A percentile compares a stretch with the other conserved stretches of the same genome.
Conservation (phyloP, 2,797 vertebrate genomes). For the Fringilla coelebs region DNA sequence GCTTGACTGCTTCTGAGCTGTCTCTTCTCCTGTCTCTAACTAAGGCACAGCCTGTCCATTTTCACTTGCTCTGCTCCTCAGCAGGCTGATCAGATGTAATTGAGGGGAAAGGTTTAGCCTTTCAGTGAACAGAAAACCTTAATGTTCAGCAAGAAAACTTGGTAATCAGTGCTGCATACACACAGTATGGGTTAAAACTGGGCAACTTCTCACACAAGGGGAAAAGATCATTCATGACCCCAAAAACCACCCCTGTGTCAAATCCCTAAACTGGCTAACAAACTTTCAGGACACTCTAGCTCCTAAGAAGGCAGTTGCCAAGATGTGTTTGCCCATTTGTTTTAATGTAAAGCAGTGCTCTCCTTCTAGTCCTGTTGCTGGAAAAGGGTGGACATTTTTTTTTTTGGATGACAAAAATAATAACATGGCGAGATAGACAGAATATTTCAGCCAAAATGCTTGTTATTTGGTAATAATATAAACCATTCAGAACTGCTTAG, state of each 20-base stretch:
- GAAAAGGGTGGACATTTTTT: neutral
- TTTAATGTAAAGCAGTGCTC: neutral
- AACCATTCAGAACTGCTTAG: neutral
- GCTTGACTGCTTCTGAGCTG: neutral
- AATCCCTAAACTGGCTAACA: neutral
- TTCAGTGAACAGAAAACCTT: neutral
- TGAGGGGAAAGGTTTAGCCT: neutral
- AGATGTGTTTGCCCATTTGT: neutral
- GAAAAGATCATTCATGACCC: neutral
- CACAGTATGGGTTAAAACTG: neutral
- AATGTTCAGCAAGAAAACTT: neutral
- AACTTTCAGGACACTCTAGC: neutral
- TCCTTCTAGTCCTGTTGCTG: neutral
- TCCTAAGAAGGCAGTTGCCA: neutral
- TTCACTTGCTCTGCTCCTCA: neutral
- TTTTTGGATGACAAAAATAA: neutral
- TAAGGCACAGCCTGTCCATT: no score
- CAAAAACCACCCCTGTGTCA: neutral
- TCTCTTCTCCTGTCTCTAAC: neutral
- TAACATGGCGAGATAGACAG: neutral
- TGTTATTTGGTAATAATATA: neutral
- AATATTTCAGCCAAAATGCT: neutral
- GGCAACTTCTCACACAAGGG: neutral
- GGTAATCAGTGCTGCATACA: neutral
- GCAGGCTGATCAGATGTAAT: neutral